A percentile compares a stretch with the other conserved stretches of the same genome.
Conservation (phyloP, 2,113 vertebrate species). For the Pavo muticus region DNA sequence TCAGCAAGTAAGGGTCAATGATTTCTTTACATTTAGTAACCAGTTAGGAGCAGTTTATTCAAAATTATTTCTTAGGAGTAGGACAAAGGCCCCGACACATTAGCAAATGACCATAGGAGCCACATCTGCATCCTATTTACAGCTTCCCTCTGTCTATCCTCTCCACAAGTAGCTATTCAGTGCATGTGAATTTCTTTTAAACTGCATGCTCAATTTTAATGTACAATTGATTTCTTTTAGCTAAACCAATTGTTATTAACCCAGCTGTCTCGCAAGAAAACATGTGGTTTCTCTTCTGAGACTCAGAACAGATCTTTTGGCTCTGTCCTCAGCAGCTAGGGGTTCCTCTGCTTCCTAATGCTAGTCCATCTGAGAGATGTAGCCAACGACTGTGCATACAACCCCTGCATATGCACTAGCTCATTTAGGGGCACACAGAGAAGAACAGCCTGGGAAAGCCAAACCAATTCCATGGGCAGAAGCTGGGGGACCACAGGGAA, state of each 20-base stretch:
- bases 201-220: background rate
- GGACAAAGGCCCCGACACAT: background rate
- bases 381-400: too few species aligned
- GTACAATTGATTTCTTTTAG: background rate
- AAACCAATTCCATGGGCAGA: too few species aligned
- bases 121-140: background rate
- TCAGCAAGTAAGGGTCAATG: background rate
- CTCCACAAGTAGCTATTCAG: background rate
- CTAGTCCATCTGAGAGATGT: too few species aligned
- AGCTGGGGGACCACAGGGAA: too few species aligned
- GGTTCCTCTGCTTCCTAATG: background rate
- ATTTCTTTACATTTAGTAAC: background rate
- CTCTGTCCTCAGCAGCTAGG: background rate
- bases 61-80: background rate
- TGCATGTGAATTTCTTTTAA: background rate
- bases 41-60: background rate
- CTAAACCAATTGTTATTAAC: background rate
- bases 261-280: background rate
- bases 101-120: background rate
- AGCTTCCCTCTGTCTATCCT: background rate
- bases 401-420: too few species aligned
- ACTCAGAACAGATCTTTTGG: accelerated
- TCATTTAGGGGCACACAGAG: too few species aligned
- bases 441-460: too few species aligned
- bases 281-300: background rate